A percentile compares a stretch with the other conserved stretches of the same genome.
Evolutionary conservation across 2,797 vertebrate genomes (phyloP).

Genomic region (Clarias platycephalus): DNA sequence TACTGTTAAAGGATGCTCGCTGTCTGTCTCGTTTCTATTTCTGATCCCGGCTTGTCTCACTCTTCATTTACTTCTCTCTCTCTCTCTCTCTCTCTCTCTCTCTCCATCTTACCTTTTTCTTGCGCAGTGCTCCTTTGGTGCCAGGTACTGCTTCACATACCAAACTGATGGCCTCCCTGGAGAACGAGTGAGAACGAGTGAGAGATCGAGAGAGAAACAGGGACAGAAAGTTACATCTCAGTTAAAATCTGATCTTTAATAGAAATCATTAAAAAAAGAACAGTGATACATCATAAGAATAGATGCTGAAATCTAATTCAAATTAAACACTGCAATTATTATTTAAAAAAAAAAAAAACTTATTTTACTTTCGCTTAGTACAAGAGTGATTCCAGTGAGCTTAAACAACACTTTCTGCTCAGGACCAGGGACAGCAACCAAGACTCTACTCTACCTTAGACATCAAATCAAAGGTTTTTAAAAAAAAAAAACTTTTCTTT

Average conservation of each 20-base stretch:
- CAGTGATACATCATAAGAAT: background rate
- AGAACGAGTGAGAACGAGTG: background rate
- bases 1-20: background rate
- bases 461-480: background rate
- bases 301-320: background rate
- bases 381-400: background rate
- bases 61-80: conserved; percentile 10
- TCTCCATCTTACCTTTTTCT: conserved; percentile 86
- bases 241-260: background rate
- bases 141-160: conserved; percentile 93
- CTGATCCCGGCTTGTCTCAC: conserved; percentile 9
- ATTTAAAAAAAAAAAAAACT: background rate
- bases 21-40: conserved; percentile 77
- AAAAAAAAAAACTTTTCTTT: too few species aligned
- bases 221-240: background rate
- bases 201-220: background rate
- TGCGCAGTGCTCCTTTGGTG: conserved; percentile 91
- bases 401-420: background rate
- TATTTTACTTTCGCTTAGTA: background rate
- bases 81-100: background rate
- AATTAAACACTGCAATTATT: background rate
- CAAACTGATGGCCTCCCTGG: conserved; percentile 95
- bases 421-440: background rate
- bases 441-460: background rate
- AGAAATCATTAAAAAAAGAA: background rate